Base-by-base conservation (phyloP, 2,888 invertebrate species). In the Yponomeuta cagnagella region DNA sequence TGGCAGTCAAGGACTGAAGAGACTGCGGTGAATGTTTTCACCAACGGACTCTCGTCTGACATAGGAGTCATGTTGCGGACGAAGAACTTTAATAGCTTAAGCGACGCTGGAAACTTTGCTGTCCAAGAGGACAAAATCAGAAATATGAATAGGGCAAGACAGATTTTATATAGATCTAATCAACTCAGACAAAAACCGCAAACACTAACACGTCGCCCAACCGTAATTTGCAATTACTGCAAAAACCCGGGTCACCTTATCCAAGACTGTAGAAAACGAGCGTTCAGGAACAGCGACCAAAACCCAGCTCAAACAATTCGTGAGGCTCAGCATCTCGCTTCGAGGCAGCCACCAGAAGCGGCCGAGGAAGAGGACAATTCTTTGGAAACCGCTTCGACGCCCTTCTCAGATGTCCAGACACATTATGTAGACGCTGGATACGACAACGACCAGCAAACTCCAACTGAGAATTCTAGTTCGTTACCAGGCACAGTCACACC, bases 201-300 rank as follows among this genome's bases (percentile, higher is more conserved):
- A 23, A 23, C 23, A 23, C 23, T 23, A 23, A 23, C 23, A 23
- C 23, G 23, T 23, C 23, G 23, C 23, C 23, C 23, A 23, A 23
- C 23, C 23, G 23, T 23, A 72, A 12, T 68, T 23, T 75, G 73
- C 58, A 71, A 71, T 63, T 72, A 75, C 68, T 75, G 75, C 48
- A 75, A 75, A 63, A 74, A 71, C n/a, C 58, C 31, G 15, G 75
- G 74, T 15, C 74, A 74, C 69, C 37, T 72, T 0, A 74, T 75
- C 5, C 37, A 43, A 48, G 75, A 74, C 69, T 74, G 75, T 65
- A 52, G 72, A 15, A 75, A 73, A 70, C 68, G 75, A 30, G 71
- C 71, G 78, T 77, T 74, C 78, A 74, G 72, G 48, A 73, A 73
- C 30, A 23, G 15, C 63, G 2, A n/a, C n/a, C 63, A n/a, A n/a